Conservation (phyloP, 2,888 invertebrate genomes). For the Tenthredo distinguenda region DNA sequence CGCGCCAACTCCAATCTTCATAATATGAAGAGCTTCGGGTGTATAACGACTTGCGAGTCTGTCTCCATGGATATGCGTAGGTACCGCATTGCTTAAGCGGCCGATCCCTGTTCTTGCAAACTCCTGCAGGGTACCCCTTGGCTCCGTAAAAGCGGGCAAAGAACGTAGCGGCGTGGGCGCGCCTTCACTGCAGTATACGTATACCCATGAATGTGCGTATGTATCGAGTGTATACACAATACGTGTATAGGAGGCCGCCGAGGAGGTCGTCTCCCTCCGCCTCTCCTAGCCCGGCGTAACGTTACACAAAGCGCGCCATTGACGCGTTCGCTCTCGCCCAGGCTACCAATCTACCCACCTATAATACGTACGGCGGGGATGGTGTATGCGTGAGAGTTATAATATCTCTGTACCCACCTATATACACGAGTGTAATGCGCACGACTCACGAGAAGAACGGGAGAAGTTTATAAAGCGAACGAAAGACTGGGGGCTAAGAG, state of each 20-base stretch:
- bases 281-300: conserved; percentile 58
- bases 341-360: conserved; percentile 50
- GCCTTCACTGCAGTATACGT: conserved; percentile 18
- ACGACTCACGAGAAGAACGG: conserved; percentile 26
- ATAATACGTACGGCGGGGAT: conserved; percentile 25
- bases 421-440: conserved; percentile 6
- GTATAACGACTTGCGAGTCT: background rate
- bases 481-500: conserved; percentile 2
- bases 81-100: conserved; percentile 10
- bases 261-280: conserved; percentile 39
- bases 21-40: background rate
- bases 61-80: conserved; percentile 6
- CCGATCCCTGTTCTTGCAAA: conserved; percentile 16
- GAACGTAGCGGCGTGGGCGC: conserved; percentile 35
- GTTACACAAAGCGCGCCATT: conserved; percentile 64
- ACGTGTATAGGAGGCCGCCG: conserved; percentile 29
- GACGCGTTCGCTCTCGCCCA: conserved; percentile 58
- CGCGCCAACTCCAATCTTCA: background rate
- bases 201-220: background rate
- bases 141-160: background rate
- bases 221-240: background rate
- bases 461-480: conserved; percentile 12
- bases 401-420: background rate
- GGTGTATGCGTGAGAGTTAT: background rate
- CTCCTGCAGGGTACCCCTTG: background rate